Conservation (phyloP, 1,140 invertebrate genomes). For the Neodiprion lecontei region DNA sequence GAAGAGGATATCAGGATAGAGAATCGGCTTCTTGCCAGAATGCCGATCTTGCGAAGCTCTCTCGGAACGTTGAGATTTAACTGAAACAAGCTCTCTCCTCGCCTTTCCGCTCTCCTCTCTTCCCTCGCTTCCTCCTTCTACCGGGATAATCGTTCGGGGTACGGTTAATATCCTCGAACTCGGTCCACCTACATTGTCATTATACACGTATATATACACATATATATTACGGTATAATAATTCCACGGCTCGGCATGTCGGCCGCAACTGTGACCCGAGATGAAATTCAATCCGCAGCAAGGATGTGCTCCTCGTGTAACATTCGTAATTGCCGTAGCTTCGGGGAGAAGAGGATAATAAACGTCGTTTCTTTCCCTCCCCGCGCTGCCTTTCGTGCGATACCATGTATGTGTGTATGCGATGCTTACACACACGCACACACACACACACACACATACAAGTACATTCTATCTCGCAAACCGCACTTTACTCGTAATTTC, state of each 20-base stretch:
- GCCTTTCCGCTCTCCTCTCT: neutral
- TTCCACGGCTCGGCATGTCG: neutral
- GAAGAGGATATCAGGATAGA: no score
- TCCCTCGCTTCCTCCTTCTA: neutral
- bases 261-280: neutral
- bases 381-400: neutral
- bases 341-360: neutral
- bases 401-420: neutral
- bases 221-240: neutral
- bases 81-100: neutral
- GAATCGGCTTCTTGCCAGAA: no score
- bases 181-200: no score
- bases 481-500: no score
- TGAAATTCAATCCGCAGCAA: conserved; percentile 3
- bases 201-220: neutral
- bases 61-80: neutral
- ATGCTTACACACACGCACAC: no score
- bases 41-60: no score
- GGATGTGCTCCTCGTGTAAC: neutral
- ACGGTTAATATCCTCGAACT: neutral
- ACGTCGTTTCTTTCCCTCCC: neutral
- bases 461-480: no score
- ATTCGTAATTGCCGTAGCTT: neutral
- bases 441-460: no score
- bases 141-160: neutral